Evolutionary conservation across 1,140 invertebrate genomes (phyloP).

Genomic region (Nautilus pompilius): DNA sequence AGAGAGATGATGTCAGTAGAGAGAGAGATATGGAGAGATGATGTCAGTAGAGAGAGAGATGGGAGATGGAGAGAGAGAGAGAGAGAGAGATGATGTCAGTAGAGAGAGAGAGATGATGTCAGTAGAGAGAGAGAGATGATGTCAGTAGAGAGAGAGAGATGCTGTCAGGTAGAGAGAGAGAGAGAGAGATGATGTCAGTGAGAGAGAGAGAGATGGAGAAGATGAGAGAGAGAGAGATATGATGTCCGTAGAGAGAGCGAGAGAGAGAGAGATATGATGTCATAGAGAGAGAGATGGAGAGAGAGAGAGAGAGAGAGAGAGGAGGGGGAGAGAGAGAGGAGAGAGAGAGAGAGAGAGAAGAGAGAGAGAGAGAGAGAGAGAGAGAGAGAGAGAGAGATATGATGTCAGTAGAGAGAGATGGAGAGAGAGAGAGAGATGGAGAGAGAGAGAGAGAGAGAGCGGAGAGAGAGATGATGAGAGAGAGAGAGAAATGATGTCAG

Average conservation of each 20-base stretch:
- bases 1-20: neutral
- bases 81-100: neutral
- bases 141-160: neutral
- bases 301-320: neutral
- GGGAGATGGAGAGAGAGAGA: neutral
- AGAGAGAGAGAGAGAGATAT: neutral
- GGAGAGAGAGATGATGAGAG: neutral
- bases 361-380: neutral
- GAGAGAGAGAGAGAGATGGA: neutral
- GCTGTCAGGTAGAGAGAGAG: neutral
- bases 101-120: neutral
- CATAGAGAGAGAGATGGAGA: neutral
- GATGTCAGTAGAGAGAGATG: neutral
- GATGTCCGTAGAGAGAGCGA: neutral
- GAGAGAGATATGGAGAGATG: neutral
- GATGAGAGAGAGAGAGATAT: neutral
- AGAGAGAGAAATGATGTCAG: neutral
- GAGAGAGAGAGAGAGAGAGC: neutral
- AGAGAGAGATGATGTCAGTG: neutral
- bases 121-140: neutral
- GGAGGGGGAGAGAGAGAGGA: neutral
- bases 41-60: neutral
- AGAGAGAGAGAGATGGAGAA: neutral
- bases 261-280: neutral
- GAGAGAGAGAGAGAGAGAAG: neutral